Percentiles rank a stretch among this genome's conserved stretches.
These are phyloP conservation scores for Chloropsis hardwickii DNA, from an alignment of 2,113 vertebrate species.

Conservation along the genomic window DNA sequence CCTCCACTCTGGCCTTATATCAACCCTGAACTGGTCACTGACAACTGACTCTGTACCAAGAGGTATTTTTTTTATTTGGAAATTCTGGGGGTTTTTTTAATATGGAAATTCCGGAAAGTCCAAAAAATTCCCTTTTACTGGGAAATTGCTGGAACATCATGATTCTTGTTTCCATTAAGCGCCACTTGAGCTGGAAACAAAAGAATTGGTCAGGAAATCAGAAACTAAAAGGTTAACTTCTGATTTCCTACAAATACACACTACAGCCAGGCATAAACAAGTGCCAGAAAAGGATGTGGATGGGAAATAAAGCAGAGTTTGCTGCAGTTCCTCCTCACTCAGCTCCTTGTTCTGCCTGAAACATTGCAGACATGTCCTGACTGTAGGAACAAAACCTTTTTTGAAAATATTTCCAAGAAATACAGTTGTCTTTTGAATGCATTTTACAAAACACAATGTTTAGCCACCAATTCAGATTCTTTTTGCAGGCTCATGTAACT, in stretches of 20 bases:
- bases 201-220: not conserved
- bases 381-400: constrained; percentile 3
- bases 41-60: not conserved
- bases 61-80: not conserved
- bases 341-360: constrained; percentile 26
- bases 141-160: not conserved
- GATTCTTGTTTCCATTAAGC: not conserved
- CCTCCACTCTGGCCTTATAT: not conserved
- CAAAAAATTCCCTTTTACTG: not conserved
- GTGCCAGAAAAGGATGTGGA: constrained; percentile 50
- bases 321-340: constrained; percentile 13
- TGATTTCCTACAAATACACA: not conserved
- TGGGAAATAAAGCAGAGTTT: constrained; percentile 33
- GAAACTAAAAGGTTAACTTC: constrained; percentile 34
- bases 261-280: not conserved
- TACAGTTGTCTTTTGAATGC: not conserved
- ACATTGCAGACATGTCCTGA: not conserved
- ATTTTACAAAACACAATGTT: not conserved
- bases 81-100: not conserved
- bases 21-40: not conserved
- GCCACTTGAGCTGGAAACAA: not conserved
- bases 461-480: not conserved
- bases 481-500: constrained; percentile 27
- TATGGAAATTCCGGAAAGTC: not conserved
- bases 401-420: constrained; percentile 48